Percentiles rank a stretch among this genome's conserved stretches.
Conservation (phyloP, 2,888 invertebrate species). For the Dusona sp. region DNA sequence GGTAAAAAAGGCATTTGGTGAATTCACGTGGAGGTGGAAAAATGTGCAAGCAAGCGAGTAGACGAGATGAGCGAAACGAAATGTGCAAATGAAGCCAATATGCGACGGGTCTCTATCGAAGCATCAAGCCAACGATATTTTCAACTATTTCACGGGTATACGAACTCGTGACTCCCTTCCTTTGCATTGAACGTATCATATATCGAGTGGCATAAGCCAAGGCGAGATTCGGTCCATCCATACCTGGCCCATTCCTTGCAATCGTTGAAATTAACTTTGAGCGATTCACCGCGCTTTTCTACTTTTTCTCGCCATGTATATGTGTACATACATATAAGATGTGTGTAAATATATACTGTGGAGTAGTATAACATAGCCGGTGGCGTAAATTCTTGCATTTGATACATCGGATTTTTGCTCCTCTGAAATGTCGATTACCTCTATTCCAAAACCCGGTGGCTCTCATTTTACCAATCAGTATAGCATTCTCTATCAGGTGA, state of each 20-base stretch:
- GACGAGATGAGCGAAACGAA: conserved; percentile 80
- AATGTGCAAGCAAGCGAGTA: conserved; percentile 64
- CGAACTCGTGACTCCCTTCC: conserved; percentile 47
- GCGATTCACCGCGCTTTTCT: conserved; percentile 58
- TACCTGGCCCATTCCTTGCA: conserved; percentile 70
- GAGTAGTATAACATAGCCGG: conserved; percentile 18
- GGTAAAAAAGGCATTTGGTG: background rate
- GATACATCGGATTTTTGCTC: conserved; percentile 47
- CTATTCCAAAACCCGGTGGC: conserved; percentile 44
- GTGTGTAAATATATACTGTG: background rate
- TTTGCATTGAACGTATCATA: conserved; percentile 4
- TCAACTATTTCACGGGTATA: conserved; percentile 62
- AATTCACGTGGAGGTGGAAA: conserved; percentile 43
- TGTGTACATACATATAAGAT: conserved; percentile 1
- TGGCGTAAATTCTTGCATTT: conserved; percentile 41
- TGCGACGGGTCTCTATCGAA: conserved; percentile 76
- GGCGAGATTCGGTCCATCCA: conserved; percentile 45
- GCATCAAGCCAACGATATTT: conserved; percentile 68
- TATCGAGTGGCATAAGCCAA: conserved; percentile 27
- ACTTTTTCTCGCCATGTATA: conserved; percentile 24
- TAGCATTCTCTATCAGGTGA: conserved; percentile 33
- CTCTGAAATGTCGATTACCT: conserved; percentile 16
- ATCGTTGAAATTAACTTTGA: conserved; percentile 80
- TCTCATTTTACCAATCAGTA: conserved; percentile 31
- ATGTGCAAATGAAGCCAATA: conserved; percentile 84